Evolutionary conservation across 2,797 vertebrate species (phyloP), one percentile per base, ranked within the genome.

Genomic region (Tragopan temminckii): DNA sequence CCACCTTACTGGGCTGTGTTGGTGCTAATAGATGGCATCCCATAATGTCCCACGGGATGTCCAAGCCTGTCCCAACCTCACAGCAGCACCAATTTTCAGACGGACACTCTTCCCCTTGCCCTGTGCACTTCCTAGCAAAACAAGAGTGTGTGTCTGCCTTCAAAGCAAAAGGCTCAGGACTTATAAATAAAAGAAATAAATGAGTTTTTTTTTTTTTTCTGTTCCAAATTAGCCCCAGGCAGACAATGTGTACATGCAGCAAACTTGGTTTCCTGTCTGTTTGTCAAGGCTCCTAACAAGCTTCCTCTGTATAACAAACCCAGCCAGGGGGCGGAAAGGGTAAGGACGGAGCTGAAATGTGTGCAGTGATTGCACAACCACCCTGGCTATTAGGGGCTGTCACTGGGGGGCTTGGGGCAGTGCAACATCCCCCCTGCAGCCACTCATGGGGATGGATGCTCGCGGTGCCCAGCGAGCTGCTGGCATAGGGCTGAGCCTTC

Each of bases 201-300:
- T 90, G 79, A 89, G 78, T 7, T 40, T 40, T 9, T 17, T 29
- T 42, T 1, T 50, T 83, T 90, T 81, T 85, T 9, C 42, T 91
- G 90, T 97, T 94, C 97, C 94, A 97, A 97, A 97, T 97, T 97
- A 98, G 97, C 94, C 89, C 88, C 20, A 4, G 80, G 92, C 90
- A 93, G 64, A 94, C 97, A 89, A 88, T 80, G 71, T 36, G 88
- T 93, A 90, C 74, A 55, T 15, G 21, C 87, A 83, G 82, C 6
- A 74, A 95, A 96, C 93, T 93, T 10, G 29, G 96, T 97, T 98
- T 99, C 98, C 98, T 98, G 98, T 98, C 96, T 95, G 93, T 97
- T 97, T 97, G 95, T 97, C 81, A 80, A 93, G 93, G 95, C 97
- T 97, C 96, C 94, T 90, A 84, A 94, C 87, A 95, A 96, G 97